Evolutionary conservation across 2,113 vertebrate genomes (phyloP).

Genomic region (Chaetodon auriga): DNA sequence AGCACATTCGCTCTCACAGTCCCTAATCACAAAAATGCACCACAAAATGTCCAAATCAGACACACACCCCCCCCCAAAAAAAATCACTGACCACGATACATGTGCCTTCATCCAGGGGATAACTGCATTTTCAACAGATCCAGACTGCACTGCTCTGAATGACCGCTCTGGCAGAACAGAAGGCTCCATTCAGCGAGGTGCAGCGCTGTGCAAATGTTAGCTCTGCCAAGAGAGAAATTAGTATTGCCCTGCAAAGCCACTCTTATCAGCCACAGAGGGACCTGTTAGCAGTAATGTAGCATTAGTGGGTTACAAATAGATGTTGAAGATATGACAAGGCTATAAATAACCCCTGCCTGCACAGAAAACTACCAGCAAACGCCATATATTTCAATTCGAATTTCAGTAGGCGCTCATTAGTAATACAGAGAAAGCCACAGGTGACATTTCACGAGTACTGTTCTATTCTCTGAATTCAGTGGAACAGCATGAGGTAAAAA

Average conservation of each 20-base stretch:
- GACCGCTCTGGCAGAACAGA: constrained; percentile 71
- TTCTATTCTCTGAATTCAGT: background rate
- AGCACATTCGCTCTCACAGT: constrained; percentile 13
- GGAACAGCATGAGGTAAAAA: background rate
- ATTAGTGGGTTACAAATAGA: constrained; percentile 33
- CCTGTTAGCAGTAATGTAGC: constrained; percentile 42
- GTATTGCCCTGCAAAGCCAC: constrained; percentile 63
- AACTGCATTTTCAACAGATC: constrained; percentile 60
- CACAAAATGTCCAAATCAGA: background rate
- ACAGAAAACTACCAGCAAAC: constrained; percentile 1
- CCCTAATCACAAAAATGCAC: background rate
- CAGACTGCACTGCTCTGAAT: constrained; percentile 55
- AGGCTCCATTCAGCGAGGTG: constrained; percentile 70
- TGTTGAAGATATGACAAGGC: constrained; percentile 11
- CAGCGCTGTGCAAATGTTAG: constrained; percentile 71
- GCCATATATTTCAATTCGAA: background rate
- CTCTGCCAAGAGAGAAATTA: constrained; percentile 76
- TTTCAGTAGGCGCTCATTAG: background rate
- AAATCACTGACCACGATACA: constrained; percentile 13
- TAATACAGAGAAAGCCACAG: background rate
- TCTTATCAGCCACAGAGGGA: constrained; percentile 72
- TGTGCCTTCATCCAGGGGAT: background rate
- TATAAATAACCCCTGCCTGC: constrained; percentile 28
- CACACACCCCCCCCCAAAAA: background rate
- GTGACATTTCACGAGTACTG: background rate